phyloP scores from a whole-genome alignment of 2,113 vertebrate species.

The Takifugu bimaculatus region DNA sequence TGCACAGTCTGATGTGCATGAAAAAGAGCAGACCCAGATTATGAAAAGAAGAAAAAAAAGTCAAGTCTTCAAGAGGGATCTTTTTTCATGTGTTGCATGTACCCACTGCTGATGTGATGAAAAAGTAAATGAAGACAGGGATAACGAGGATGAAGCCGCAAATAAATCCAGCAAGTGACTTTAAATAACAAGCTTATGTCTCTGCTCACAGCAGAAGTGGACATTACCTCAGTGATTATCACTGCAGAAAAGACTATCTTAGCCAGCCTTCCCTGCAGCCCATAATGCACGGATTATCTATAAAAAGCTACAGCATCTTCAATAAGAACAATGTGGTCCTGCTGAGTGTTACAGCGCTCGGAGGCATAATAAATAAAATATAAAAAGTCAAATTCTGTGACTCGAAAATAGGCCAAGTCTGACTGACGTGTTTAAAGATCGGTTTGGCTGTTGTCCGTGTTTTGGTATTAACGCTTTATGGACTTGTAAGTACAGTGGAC shows the following conservation, averaged over 20 bases:
- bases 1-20: too few relatives aligned
- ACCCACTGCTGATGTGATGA: slow-evolving; percentile 33
- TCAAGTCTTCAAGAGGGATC: neutral
- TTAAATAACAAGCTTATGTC: slow-evolving; percentile 69
- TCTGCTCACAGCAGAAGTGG: slow-evolving; percentile 48
- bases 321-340: slow-evolving; percentile 30
- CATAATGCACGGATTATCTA: slow-evolving; percentile 52
- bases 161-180: slow-evolving; percentile 59
- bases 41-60: neutral
- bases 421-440: slow-evolving; percentile 53
- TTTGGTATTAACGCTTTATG: slow-evolving; percentile 31
- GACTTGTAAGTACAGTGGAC: neutral
- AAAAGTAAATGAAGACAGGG: slow-evolving; percentile 50
- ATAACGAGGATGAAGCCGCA: slow-evolving; percentile 48
- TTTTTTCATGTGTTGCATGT: slow-evolving; percentile 5
- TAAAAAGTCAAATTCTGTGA: slow-evolving; percentile 31
- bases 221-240: slow-evolving; percentile 43
- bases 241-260: slow-evolving; percentile 22
- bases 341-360: slow-evolving; percentile 20
- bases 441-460: slow-evolving; percentile 34
- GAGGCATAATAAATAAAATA: slow-evolving; percentile 2
- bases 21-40: too few relatives aligned
- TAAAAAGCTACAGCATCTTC: slow-evolving; percentile 46
- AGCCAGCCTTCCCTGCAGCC: slow-evolving; percentile 27
- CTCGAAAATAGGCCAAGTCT: slow-evolving; percentile 56